Evolutionary conservation across 1,140 invertebrate genomes (phyloP).

Genomic region (Augochlora pura): DNA sequence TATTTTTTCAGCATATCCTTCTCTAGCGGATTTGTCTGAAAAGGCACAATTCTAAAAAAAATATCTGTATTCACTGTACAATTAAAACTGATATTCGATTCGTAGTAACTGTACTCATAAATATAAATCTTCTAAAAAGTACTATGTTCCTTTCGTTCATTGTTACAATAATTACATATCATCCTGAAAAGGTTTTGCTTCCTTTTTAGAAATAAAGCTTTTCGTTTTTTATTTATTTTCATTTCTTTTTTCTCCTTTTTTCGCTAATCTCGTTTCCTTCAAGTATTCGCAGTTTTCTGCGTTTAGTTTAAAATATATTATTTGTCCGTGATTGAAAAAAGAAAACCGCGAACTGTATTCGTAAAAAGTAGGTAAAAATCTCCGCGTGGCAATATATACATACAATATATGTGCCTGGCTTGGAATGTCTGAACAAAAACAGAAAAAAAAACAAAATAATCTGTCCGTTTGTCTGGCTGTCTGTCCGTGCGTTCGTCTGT

Average conservation of each 20-base stretch:
- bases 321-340: conserved; percentile 56
- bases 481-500: too few relatives aligned
- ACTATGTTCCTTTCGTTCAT: conserved; percentile 65
- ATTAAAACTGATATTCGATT: conserved; percentile 75
- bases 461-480: too few relatives aligned
- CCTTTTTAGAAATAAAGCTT: conserved; percentile 62
- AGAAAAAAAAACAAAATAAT: conserved; percentile 55
- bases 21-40: conserved; percentile 74
- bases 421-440: conserved; percentile 73
- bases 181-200: conserved; percentile 45
- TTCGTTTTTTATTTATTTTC: conserved; percentile 15
- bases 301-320: conserved; percentile 60
- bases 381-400: conserved; percentile 50
- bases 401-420: conserved; percentile 50
- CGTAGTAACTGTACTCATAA: conserved; percentile 72
- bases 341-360: conserved; percentile 57
- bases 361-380: conserved; percentile 66
- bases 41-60: conserved; percentile 79
- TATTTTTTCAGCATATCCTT: conserved; percentile 70
- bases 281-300: conserved; percentile 39
- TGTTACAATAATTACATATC: conserved; percentile 59
- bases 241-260: conserved; percentile 14
- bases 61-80: conserved; percentile 75
- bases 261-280: conserved; percentile 37
- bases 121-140: conserved; percentile 73